Evolutionary conservation across 2,888 invertebrate species (phyloP), one percentile per base, ranked within the genome.

Genomic region (Endotricha flammealis): DNA sequence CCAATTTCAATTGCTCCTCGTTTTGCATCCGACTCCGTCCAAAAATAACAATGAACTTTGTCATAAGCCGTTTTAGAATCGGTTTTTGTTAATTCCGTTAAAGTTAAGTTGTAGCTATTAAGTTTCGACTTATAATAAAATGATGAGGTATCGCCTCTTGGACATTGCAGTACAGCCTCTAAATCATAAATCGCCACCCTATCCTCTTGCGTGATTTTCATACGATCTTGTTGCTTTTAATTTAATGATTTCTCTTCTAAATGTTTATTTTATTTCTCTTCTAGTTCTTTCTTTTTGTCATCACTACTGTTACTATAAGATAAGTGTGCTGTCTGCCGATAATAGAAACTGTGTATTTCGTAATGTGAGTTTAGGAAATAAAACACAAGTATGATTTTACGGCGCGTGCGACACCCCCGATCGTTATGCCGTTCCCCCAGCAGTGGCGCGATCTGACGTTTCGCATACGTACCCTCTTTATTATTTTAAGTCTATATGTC

Each of bases 11-110:
- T 44, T 10, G 50, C 44, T 13, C 52, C 46, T 30, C 56, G 41
- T 46, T 61, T 52, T 39, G 50, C 57, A 42, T 62, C 53, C 16
- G 39, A 44, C 36, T 64, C 57, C 9, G 46, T 38, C 55, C 58
- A 63, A 44, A 60, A 60, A 42, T 50, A 63, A 36, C 57, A 58
- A 10, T 41, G 37, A 12, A 39, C 39, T 22, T 42, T 35, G 16
- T 41, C 32, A 10, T 41, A 39, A n/a, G 38, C 38, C 20, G 13
- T 14, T 16, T 44, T 39, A 12, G 30, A n/a, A 29, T 42, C 32
- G 22, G 32, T 29, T n/a, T 34, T 25, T 17, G 16, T 13, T 10
- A 42, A 29, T 24, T 41, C 52, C 30, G 54, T 53, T 12, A 59
- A 36, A 34, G 58, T 61, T 25, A 64, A 57, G 40, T 56, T 53